Conservation (phyloP, 1,140 invertebrate genomes). For the Penaeus indicus region DNA sequence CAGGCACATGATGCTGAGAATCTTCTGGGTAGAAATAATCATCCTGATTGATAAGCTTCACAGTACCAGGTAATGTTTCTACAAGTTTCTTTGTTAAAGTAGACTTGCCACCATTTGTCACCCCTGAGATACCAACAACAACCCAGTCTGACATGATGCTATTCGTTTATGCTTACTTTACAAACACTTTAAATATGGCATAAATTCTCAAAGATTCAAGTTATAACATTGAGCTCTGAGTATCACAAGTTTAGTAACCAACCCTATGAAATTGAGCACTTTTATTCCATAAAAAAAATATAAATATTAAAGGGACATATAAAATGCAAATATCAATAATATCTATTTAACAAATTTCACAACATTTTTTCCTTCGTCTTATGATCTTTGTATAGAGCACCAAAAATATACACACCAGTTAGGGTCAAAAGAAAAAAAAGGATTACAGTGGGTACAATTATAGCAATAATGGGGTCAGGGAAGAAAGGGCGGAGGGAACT, state of each 20-base stretch:
- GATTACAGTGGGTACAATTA: conserved; percentile 43
- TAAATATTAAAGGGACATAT: neutral
- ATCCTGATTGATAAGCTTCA: conserved; percentile 80
- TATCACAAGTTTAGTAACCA: neutral
- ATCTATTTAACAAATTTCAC: neutral
- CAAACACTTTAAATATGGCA: neutral
- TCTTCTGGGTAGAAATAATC: conserved; percentile 81
- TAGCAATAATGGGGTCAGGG: conserved; percentile 43
- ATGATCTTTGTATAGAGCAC: conserved; percentile 22
- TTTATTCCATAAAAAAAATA: neutral
- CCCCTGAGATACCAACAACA: conserved; percentile 81
- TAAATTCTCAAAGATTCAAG: neutral
- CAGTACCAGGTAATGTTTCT: conserved; percentile 72
- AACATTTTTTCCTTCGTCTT: conserved; percentile 29
- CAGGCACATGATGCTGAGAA: conserved; percentile 78
- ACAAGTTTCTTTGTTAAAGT: conserved; percentile 74
- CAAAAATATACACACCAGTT: conserved; percentile 47
- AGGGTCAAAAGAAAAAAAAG: conserved; percentile 47
- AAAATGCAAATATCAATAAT: neutral
- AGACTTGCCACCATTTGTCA: conserved; percentile 86
- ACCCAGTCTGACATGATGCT: conserved; percentile 74
- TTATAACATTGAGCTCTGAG: neutral
- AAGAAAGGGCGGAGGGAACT: conserved; percentile 42
- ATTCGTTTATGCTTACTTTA: neutral
- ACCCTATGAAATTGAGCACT: neutral